These are phyloP conservation scores for Podargus strigoides DNA, from an alignment of 2,797 vertebrate species.

Conservation along the genomic window DNA sequence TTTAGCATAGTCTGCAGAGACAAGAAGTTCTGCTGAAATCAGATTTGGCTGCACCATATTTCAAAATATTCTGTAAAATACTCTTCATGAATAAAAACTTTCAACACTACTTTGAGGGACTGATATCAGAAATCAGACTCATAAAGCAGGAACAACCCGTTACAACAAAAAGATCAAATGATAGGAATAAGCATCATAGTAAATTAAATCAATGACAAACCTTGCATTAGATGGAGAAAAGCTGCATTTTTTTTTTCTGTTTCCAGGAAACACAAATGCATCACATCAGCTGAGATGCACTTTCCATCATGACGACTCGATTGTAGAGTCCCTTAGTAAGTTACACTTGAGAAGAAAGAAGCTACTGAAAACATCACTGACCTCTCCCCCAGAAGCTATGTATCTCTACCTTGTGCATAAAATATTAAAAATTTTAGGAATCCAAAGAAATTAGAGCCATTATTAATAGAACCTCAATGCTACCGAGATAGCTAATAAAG, in stretches of 20 bases:
- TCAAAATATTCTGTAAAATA: background rate
- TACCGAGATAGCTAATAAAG: background rate
- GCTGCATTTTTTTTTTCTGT: background rate
- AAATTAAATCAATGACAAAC: constrained; percentile 42
- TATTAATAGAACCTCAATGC: background rate
- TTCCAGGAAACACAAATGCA: constrained; percentile 47
- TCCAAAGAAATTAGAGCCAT: background rate
- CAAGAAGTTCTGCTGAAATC: background rate
- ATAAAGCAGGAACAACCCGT: background rate
- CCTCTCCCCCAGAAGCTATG: background rate
- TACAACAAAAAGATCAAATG: constrained; percentile 8
- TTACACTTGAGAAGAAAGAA: constrained; percentile 11
- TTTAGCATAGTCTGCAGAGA: background rate
- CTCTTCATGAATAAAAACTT: background rate
- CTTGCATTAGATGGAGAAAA: background rate
- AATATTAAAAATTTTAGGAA: background rate
- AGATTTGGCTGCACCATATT: background rate
- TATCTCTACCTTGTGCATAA: background rate
- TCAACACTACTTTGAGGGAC: background rate
- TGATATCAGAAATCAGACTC: background rate
- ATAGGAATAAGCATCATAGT: background rate
- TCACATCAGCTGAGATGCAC: constrained; percentile 44
- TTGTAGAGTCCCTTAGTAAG: constrained; percentile 11
- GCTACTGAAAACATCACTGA: constrained; percentile 14
- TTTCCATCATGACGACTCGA: constrained; percentile 15